Evolutionary conservation across 2,888 invertebrate species (phyloP).

Genomic region (Euclidia mi): DNA sequence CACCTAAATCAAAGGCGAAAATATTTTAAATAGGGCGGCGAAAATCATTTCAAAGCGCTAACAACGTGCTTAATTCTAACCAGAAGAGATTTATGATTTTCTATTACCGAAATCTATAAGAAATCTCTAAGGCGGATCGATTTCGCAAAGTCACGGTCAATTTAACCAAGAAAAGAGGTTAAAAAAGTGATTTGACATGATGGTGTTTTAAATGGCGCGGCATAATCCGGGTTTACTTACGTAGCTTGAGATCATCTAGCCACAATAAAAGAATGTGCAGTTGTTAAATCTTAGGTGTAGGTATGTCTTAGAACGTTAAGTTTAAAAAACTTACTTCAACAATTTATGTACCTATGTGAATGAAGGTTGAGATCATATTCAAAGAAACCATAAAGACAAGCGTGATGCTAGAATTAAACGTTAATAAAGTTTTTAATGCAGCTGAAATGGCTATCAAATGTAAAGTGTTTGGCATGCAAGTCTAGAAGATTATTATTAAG

Average conservation of each 20-base stretch:
- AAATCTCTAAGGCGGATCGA: constrained; percentile 49
- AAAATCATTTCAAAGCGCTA: constrained; percentile 28
- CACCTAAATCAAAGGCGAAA: constrained; percentile 1
- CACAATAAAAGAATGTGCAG: too few relatives aligned
- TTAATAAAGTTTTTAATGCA: too few relatives aligned
- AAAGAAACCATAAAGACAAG: too few relatives aligned
- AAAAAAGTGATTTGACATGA: constrained; percentile 24
- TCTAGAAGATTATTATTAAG: too few relatives aligned
- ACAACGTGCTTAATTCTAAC: constrained; percentile 43
- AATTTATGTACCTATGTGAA: too few relatives aligned
- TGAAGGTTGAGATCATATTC: too few relatives aligned
- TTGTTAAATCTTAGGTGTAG: too few relatives aligned
- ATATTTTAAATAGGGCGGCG: constrained; percentile 16
- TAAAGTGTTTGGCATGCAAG: too few relatives aligned
- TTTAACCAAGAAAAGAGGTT: constrained; percentile 52
- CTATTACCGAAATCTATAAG: constrained; percentile 40
- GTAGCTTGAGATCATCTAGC: constrained; percentile 26
- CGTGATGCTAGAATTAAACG: too few relatives aligned
- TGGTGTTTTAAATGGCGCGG: constrained; percentile 56
- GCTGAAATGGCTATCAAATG: too few relatives aligned
- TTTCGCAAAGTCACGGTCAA: constrained; percentile 61
- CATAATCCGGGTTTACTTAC: constrained; percentile 46
- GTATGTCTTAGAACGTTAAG: too few relatives aligned
- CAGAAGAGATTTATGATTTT: constrained; percentile 47
- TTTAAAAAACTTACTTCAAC: too few relatives aligned